These are phyloP conservation scores for Cephus pygmeus DNA, from an alignment of 2,888 invertebrate species.

Conservation along the genomic window DNA sequence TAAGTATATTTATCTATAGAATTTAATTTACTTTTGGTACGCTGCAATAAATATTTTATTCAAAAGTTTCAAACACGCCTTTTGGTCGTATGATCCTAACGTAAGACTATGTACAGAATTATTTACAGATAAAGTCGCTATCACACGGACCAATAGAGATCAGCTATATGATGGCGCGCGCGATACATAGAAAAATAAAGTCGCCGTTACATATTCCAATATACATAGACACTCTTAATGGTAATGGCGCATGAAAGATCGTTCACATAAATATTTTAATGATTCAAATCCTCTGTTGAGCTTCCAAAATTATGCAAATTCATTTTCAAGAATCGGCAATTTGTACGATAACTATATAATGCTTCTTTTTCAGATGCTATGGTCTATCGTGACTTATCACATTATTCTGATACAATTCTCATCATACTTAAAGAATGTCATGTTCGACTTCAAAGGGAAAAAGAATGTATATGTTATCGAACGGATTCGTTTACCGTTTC, in stretches of 20 bases:
- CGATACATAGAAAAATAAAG: conserved; percentile 47
- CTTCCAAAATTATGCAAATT: background rate
- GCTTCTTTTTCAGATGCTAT: background rate
- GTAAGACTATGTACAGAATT: conserved; percentile 52
- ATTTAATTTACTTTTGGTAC: background rate
- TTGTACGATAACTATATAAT: background rate
- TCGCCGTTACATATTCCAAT: background rate
- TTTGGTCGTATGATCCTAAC: conserved; percentile 36
- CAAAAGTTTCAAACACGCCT: conserved; percentile 37
- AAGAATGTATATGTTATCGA: background rate
- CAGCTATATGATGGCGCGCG: conserved; percentile 10
- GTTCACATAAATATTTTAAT: background rate
- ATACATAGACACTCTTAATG: background rate
- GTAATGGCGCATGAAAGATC: background rate
- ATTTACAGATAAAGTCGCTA: conserved; percentile 48
- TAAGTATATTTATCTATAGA: background rate
- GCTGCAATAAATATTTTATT: conserved; percentile 49
- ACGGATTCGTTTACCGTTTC: background rate
- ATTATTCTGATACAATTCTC: background rate
- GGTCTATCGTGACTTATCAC: background rate
- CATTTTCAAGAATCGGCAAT: background rate
- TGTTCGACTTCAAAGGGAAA: background rate
- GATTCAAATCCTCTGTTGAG: background rate
- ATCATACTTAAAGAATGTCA: background rate
- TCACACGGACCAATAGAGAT: conserved; percentile 3